These are phyloP conservation scores for Neomorphus geoffroyi DNA, from an alignment of 2,797 vertebrate genomes.

Conservation along the genomic window DNA sequence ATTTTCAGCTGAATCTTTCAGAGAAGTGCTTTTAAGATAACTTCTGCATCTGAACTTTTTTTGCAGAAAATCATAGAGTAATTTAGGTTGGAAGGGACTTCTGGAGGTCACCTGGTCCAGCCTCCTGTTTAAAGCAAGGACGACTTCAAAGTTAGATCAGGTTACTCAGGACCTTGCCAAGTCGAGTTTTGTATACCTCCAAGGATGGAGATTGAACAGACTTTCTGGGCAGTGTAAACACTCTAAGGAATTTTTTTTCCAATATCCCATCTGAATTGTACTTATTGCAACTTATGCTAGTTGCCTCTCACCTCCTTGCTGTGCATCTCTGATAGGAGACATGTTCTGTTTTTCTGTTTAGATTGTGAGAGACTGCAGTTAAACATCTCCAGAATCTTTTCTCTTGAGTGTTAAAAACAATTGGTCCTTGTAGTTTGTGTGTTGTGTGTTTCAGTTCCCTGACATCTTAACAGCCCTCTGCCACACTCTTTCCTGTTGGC, in stretches of 20 bases:
- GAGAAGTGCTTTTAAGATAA: background rate
- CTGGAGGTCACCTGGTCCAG: background rate
- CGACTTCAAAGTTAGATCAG: background rate
- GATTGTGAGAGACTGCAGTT: background rate
- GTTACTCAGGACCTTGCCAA: background rate
- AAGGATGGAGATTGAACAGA: background rate
- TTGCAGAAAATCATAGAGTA: background rate
- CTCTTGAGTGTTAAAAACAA: background rate
- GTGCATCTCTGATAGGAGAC: background rate
- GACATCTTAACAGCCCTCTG: background rate
- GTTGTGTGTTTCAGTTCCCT: rapidly evolving
- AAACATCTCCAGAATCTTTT: background rate
- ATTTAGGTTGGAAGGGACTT: background rate
- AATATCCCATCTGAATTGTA: background rate
- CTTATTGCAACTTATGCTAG: background rate
- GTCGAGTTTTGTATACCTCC: background rate
- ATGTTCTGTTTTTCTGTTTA: background rate
- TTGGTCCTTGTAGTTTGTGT: background rate
- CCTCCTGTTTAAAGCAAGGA: slow-evolving; percentile 1
- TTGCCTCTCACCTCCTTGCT: background rate
- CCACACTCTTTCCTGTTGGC: background rate
- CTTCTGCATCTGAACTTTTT: background rate
- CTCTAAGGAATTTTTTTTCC: background rate
- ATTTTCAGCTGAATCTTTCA: background rate
- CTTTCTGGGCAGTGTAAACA: background rate